Percentiles rank a stretch among this genome's conserved stretches.
These are phyloP conservation scores for Scelioninae gen. 1 DNA, from an alignment of 2,888 invertebrate species.

Conservation along the genomic window DNA sequence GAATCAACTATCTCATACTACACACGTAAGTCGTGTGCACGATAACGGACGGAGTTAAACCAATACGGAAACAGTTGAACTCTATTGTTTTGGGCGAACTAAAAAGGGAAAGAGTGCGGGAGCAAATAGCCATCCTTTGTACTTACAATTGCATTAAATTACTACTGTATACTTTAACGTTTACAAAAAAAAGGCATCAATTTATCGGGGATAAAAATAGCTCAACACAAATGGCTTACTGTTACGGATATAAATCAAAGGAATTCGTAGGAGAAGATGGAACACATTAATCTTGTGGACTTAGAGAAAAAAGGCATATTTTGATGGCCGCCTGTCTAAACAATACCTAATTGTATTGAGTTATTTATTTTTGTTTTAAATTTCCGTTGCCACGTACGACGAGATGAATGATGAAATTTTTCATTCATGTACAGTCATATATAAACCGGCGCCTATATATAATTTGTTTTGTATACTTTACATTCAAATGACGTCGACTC, in stretches of 20 bases:
- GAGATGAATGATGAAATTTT: conserved; percentile 56
- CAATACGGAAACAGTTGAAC: conserved; percentile 13
- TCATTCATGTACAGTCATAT: conserved; percentile 41
- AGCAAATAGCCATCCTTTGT: too few species aligned
- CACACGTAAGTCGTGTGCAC: conserved; percentile 22
- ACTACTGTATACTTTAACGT: too few species aligned
- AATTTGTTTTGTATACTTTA: conserved; percentile 6
- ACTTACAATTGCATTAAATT: too few species aligned
- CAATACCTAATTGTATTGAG: conserved; percentile 31
- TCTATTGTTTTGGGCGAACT: conserved; percentile 21
- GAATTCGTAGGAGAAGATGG: conserved; percentile 4
- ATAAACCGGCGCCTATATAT: conserved; percentile 28
- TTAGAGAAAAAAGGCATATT: conserved; percentile 22
- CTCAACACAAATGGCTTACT: background rate
- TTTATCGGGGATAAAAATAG: background rate
- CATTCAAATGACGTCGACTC: conserved; percentile 13
- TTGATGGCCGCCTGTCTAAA: conserved; percentile 44
- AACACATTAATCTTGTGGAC: conserved; percentile 19
- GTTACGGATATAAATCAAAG: conserved; percentile 20
- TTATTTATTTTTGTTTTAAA: conserved; percentile 27
- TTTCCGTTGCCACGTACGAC: conserved; percentile 16
- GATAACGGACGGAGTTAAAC: conserved; percentile 29
- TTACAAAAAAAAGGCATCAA: too few species aligned
- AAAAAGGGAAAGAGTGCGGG: too few species aligned
- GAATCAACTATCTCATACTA: conserved; percentile 33